phyloP scores from a whole-genome alignment of 2,113 vertebrate genomes.

The Tetrax tetrax region DNA sequence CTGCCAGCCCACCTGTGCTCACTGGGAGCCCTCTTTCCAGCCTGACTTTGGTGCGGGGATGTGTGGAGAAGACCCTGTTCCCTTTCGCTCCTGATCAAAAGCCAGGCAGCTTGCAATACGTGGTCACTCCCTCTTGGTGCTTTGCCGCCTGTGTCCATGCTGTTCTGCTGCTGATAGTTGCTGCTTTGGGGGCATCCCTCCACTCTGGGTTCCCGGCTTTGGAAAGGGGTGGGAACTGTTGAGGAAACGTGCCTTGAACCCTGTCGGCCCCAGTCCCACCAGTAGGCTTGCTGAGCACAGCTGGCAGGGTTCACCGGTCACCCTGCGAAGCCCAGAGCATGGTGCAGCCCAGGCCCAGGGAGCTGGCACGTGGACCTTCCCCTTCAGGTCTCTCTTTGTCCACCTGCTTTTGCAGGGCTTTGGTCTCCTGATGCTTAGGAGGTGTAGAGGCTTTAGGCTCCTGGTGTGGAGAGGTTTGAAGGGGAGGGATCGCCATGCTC shows the following conservation, averaged over 20 bases:
- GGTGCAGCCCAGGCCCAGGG: not conserved
- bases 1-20: accelerated
- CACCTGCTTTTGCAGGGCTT: not conserved
- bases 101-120: accelerated
- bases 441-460: no score
- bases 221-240: not conserved
- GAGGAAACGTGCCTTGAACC: accelerated
- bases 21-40: not conserved
- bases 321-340: not conserved
- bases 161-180: not conserved
- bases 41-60: not conserved
- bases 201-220: not conserved
- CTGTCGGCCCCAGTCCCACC: not conserved
- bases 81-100: not conserved
- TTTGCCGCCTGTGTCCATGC: accelerated
- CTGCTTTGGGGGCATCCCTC: not conserved
- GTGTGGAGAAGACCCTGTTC: not conserved
- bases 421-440: not conserved
- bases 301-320: not conserved
- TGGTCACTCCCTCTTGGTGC: not conserved
- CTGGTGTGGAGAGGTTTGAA: not conserved
- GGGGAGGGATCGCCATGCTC: not conserved
- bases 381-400: not conserved
- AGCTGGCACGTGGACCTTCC: not conserved
- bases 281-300: not conserved